Conservation (phyloP, 2,797 vertebrate genomes). For the Phoebastria nigripes region DNA sequence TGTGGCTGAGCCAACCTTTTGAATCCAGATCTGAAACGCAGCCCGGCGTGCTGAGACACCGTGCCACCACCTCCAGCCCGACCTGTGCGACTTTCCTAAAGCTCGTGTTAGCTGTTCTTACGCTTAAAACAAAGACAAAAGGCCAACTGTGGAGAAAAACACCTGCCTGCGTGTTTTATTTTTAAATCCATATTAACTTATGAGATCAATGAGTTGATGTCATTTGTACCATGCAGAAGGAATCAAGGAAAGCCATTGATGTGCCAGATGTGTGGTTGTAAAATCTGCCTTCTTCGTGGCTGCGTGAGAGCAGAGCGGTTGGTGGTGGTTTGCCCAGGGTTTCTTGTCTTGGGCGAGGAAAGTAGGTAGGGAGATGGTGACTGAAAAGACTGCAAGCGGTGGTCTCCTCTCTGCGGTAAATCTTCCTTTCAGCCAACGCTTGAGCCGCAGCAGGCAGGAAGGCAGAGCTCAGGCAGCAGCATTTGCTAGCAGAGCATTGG, state of each 20-base stretch:
- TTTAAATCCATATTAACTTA: conserved; percentile 19
- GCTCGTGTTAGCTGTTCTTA: not conserved
- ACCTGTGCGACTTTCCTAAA: not conserved
- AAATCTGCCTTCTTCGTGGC: not conserved
- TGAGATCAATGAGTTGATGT: conserved; percentile 59
- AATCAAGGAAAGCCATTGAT: conserved; percentile 29
- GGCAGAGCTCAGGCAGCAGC: not conserved
- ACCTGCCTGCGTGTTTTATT: conserved; percentile 40
- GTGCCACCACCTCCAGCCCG: not conserved
- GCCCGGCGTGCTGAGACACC: not conserved
- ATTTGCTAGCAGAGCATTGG: not conserved
- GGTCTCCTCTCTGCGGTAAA: not conserved
- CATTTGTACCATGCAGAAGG: conserved; percentile 30
- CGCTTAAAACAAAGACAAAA: not conserved
- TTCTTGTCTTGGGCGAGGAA: not conserved
- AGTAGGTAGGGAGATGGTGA: not conserved
- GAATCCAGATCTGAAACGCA: not conserved
- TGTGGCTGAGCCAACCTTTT: not conserved
- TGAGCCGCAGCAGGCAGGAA: not conserved
- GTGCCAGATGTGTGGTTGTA: conserved; percentile 50
- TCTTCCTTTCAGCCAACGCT: not conserved
- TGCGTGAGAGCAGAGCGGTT: not conserved
- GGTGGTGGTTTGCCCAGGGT: not conserved
- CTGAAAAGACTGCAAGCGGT: not conserved
- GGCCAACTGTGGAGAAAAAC: not conserved